Evolutionary conservation across 1,140 invertebrate genomes (phyloP), one percentile per base, ranked within the genome.

Genomic region (Brachystomella parvula): DNA sequence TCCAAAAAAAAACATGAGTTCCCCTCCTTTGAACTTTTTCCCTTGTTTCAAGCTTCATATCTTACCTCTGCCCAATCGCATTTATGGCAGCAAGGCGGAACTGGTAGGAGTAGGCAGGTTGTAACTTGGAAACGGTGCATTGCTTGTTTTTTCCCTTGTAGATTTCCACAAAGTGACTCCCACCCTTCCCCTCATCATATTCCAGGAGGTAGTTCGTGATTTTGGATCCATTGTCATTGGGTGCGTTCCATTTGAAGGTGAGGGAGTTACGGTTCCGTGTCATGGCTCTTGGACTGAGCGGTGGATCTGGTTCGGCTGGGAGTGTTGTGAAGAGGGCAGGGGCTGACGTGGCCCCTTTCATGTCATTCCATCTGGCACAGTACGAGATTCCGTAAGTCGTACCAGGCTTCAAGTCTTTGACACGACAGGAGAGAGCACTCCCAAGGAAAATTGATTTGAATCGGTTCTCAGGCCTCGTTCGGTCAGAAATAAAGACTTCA

Each of bases 381-480:
- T 89, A 79, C 64, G 86, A 86, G 39, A 92, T 83, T 49, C 84
- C 83, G 76, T 92, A 93, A 71, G 89, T 87, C 74, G 87, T 87
- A 2, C 87, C 88, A 12, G 90, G 89, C 76, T 85, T 83, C 66
- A 93, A 79, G 76, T 92, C 88, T 77, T 88, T 84, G 61, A 92
- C 85, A 64, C 84, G 82, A 77, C 84, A 86, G 24, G 85, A 87
- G 26, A 85, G 80, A n/a, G 85, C 85, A 32, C 81, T 78, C 21
- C 87, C 86, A 63, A 82, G 86, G 75, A 90, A 90, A 57, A 91
- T 88, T 53, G 85, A 84, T 79, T 89, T 89, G 78, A 89, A 92
- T 74, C 85, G 85, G 71, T 83, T 83, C 67, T 87, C 86, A 24
- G 26, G 26, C 73, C 87, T 84, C 26, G 84, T 86, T 72, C 87